Evolutionary conservation across 2,113 vertebrate genomes (phyloP), one percentile per base, ranked within the genome.

Genomic region (Clarias magur): DNA sequence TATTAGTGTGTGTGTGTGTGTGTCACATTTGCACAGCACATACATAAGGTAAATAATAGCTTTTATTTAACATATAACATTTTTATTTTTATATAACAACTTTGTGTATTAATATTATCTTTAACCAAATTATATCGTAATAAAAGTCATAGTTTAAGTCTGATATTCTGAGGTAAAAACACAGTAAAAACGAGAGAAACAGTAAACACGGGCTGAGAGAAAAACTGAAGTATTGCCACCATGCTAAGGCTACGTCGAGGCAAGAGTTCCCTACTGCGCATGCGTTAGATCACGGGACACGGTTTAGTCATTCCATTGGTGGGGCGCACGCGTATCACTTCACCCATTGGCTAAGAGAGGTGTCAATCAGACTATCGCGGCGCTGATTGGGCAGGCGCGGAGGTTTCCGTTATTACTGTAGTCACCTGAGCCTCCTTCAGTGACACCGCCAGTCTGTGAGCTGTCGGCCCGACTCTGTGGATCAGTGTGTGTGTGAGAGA

Each of bases 201-300:
- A 6, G 4, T 48, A 48, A 42, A 48, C 48, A 8, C 48, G 6
- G 48, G 6, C 48, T 48, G 48, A 48, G 48, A 48, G 48, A 48
- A 48, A 8, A 0, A 48, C 48, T 48, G 48, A 6, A 48, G 48
- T 48, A 48, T 8, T 8, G 48, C 7, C 6, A 8, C 7, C 48
- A 48, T 48, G 48, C 48, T 48, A 48, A 48, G 48, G 48, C 48
- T 21, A 23, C n/a, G 15, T 76, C 81, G 76, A 82, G 27, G 54
- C 34, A 80, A 86, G 59, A 54, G 75, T 60, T 27, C 62, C 27
- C 25, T 86, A 70, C 67, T 87, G 82, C 75, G 65, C 90, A 85
- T 89, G 88, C 90, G 87, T 76, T 25, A n/a, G 86, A 90, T 95
- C 95, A 95, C 91, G 94, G 93, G 65, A 88, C 84, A 38, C 54